Evolutionary conservation across 1,140 invertebrate species (phyloP), one percentile per base, ranked within the genome.

Genomic region (Heliconius melpomene): DNA sequence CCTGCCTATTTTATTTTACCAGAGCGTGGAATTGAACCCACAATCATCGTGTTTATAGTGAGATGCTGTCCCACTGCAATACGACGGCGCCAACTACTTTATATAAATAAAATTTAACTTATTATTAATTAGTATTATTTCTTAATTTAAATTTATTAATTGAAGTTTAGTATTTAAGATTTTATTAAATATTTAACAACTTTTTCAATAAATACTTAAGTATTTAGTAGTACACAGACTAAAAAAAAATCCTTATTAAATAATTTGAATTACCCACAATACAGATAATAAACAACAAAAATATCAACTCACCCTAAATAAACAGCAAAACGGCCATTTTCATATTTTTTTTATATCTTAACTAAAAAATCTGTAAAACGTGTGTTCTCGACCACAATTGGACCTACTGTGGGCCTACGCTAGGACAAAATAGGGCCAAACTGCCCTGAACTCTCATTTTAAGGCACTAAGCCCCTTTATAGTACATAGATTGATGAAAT

Each of bases 221-320:
- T 52, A 18, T 20, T 52, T 20, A n/a, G n/a, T n/a, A n/a, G n/a
- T n/a, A n/a, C 6, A 18, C 50, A 52, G 50, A 20, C 8, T 20
- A 9, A 60, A 60, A 60, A n/a, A 60, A 26, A 7, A 6, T 52
- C 18, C 50, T 20, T 57, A 57, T 57, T 23, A 23, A 57, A 23
- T 57, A n/a, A n/a, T 54, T 54, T 46, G 13, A 54, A 54, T 54
- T 54, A 54, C 0, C 13, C 18, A 52, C 7, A 26, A 60, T 60
- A 60, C 23, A 60, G 29, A 60, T 57, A 54, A 78, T 18, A 29
- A 72, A 60, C 54, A 23, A 60, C 20, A 29, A 66, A 66, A 26
- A 29, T 66, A 26, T 29, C 60, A 26, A 87, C 90, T 90, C 54
- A 91, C 89, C 84, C 87, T 90, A 89, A 86, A 86, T 87, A 72